Evolutionary conservation across 2,888 invertebrate species (phyloP), one percentile per base, ranked within the genome.

Genomic region (Drosophila setosimentum): DNA sequence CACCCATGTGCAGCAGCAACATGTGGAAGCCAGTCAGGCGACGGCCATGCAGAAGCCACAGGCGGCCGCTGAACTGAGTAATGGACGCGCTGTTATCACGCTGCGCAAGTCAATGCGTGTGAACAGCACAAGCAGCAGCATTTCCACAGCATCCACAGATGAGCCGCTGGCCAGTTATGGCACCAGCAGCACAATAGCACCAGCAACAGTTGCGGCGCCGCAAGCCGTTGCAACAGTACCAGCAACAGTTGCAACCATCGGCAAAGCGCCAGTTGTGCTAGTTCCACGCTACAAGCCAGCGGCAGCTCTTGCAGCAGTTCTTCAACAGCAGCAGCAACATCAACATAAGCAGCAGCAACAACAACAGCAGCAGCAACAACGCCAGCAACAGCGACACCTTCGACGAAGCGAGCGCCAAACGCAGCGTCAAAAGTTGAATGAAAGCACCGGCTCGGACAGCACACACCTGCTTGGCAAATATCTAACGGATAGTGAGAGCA

Each of bases 121-220:
- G 3, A 93, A 91, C 66, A 93, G 93, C 77, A 93, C 93, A 59
- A 92, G 93, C 74, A 93, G 93, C 78, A 92, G 91, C 76, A 92
- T 91, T 53, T 93, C 93, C 42, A 93, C 93, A 10, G 87, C 91
- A 16, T 92, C 93, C 18, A 89, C 90, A n/a, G 93, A 92, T 30
- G 91, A 91, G 53, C 73, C 81, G 32, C 27, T 72, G 18, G 42
- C 57, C 53, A 65, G 40, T 24, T 94, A 94, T 77, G 27, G 30
- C n/a, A 92, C 92, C 59, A 58, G 27, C 61, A 50, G 40, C 50
- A 50, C 60, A 29, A 57, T 73, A 7, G 49, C 51, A 53, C 1
- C 58, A 32, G n/a, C 60, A 24, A 18, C 45, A 27, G 40, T 54
- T 40, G 40, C 57, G 8, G 11, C 59, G 24, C 30, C 51, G 5